Evolutionary conservation across 2,888 invertebrate genomes (phyloP), one percentile per base, ranked within the genome.

Genomic region (Gortyna flavago): DNA sequence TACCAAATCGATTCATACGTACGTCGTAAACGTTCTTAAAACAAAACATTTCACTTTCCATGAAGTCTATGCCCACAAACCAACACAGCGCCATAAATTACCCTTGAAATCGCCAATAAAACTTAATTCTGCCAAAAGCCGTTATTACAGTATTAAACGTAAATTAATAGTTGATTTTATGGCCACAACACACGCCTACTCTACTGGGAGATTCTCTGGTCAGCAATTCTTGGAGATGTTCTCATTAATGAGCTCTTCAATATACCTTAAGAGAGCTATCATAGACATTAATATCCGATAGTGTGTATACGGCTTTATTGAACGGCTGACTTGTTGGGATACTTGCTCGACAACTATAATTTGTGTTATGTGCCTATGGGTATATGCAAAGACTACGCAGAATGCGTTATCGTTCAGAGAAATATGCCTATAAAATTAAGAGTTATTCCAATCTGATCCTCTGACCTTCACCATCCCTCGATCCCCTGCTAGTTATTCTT

Each of bases 221-320:
- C 96, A 96, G 95, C 96, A 87, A 90, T 93, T 93, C 92, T 88
- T 89, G 81, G 93, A 93, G 93, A 94, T 93, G 94, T 90, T 89
- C 90, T 93, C 92, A 93, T 95, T 95, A 96, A 95, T 94, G 95
- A 93, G 93, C 92, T 91, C 92, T 91, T 92, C 92, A 92, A 91
- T 94, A 92, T 91, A 93, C 93, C 93, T 93, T 91, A 87, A 90
- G 92, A 92, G 92, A 90, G 89, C 90, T 88, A 90, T 91, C 90
- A 88, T 86, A 85, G 86, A 85, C 90, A 90, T 92, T 94, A 93
- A 93, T 92, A 92, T 91, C 90, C 88, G 74, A 77, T 79, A 81
- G 84, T 66, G 41, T 57, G 38, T 57, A 87, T 83, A 93, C 88
- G 21, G 91, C 1, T 29, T 0, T 21, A 5, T 16, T 79, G 72